A percentile compares a stretch with the other conserved stretches of the same genome.
These are phyloP conservation scores for Lates japonicus DNA, from an alignment of 2,797 vertebrate genomes.

Conservation along the genomic window DNA sequence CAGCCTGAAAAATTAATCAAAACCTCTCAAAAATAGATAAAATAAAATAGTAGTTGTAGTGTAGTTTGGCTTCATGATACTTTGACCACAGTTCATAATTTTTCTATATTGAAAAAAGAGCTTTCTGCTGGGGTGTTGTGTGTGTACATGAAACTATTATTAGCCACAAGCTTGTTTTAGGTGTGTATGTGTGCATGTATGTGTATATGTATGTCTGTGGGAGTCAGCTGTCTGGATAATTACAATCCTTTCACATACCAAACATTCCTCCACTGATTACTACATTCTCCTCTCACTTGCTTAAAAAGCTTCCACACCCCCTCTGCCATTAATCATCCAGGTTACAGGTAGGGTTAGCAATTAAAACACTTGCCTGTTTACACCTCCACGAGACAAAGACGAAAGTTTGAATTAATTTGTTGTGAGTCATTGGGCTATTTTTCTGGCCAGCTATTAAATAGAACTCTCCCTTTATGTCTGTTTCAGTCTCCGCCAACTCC, in stretches of 20 bases:
- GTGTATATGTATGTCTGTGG: constrained; percentile 3
- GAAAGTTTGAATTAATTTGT: background rate
- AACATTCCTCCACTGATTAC: constrained; percentile 59
- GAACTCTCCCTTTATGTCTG: background rate
- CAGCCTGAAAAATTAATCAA: background rate
- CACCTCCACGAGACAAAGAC: background rate
- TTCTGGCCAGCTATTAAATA: background rate
- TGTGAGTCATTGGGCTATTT: background rate
- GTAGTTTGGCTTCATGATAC: background rate
- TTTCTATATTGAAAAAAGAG: background rate
- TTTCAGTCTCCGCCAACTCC: background rate
- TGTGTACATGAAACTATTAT: background rate
- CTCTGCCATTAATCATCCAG: constrained; percentile 9
- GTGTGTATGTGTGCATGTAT: constrained; percentile 1
- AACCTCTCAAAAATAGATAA: background rate
- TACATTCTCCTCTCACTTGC: constrained; percentile 34
- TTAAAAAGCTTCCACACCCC: constrained; percentile 42
- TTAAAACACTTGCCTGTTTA: background rate
- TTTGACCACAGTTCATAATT: background rate
- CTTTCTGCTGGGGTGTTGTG: background rate
- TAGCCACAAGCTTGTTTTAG: background rate
- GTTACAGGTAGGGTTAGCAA: background rate
- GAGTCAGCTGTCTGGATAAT: constrained; percentile 56
- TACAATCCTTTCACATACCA: constrained; percentile 50
- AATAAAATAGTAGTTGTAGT: background rate